Percentiles rank a stretch among this genome's conserved stretches.
phyloP scores from a whole-genome alignment of 2,888 invertebrate species.

The Agrilus cyanescens region DNA sequence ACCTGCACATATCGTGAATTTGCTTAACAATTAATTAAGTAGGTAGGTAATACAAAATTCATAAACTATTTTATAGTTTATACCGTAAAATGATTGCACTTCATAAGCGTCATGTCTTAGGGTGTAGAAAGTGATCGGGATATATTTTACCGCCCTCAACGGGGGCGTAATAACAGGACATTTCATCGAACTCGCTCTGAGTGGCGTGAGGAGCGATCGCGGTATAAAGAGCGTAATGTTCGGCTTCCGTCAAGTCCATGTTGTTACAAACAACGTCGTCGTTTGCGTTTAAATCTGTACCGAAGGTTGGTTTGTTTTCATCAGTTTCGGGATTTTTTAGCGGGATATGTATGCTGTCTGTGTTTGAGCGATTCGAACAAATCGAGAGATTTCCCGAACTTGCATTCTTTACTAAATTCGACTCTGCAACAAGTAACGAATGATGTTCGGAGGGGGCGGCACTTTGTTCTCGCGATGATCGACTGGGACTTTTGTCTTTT shows the following conservation, averaged over 20 bases:
- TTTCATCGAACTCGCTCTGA: conserved; percentile 78
- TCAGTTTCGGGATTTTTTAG: conserved; percentile 39
- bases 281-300: conserved; percentile 11
- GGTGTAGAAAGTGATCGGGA: conserved; percentile 13
- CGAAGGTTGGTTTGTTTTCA: conserved; percentile 10
- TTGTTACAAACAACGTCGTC: conserved; percentile 31
- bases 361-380: conserved; percentile 12
- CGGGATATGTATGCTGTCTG: conserved; percentile 49
- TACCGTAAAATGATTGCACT: too few species aligned
- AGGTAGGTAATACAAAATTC: too few species aligned
- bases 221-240: conserved; percentile 79
- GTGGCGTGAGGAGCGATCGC: conserved; percentile 78
- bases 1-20: too few species aligned
- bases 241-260: conserved; percentile 71
- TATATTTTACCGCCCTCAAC: conserved; percentile 67
- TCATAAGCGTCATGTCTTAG: conserved; percentile 16
- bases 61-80: too few species aligned
- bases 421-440: conserved; percentile 22
- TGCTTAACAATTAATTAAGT: too few species aligned
- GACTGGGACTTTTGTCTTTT: conserved; percentile 37
- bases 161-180: conserved; percentile 75
- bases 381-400: conserved; percentile 33
- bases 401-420: conserved; percentile 19
- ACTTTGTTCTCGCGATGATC: conserved; percentile 27
- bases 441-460: neutral